Percentiles rank a stretch among this genome's conserved stretches.
phyloP scores from a whole-genome alignment of 35 echinoderm and acorn worm species.

The Lytechinus pictus region DNA sequence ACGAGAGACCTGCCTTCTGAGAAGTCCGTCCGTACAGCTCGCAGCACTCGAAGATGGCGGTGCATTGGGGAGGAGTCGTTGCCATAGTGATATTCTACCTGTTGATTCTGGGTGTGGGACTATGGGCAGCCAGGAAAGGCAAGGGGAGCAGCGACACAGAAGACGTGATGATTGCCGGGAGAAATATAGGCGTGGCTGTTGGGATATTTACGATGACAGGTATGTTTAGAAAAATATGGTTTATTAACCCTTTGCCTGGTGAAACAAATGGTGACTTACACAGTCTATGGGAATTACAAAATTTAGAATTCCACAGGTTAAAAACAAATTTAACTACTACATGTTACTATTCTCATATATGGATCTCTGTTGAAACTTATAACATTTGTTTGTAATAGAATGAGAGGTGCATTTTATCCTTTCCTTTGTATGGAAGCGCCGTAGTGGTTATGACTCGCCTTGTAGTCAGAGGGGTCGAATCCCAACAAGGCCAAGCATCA shows the following conservation, averaged over 20 bases:
- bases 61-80: conserved; percentile 87
- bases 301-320: too few relatives aligned
- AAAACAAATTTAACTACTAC: too few relatives aligned
- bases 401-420: too few relatives aligned
- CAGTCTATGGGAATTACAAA: too few relatives aligned
- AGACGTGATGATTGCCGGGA: conserved; percentile 91
- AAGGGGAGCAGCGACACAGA: conserved; percentile 84
- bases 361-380: too few relatives aligned
- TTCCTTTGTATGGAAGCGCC: too few relatives aligned
- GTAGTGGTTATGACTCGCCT: too few relatives aligned
- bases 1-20: neutral
- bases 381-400: too few relatives aligned
- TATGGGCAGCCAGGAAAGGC: conserved; percentile 92
- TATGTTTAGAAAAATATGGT: neutral
- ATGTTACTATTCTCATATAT: too few relatives aligned
- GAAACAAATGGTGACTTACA: too few relatives aligned
- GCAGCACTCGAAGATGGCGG: conserved; percentile 69
- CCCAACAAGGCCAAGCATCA: too few relatives aligned
- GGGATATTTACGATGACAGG: conserved; percentile 99
- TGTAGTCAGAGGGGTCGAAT: too few relatives aligned
- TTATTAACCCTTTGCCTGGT: neutral
- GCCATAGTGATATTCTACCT: conserved; percentile 92
- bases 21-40: neutral
- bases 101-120: conserved; percentile 78
- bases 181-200: conserved; percentile 88